Evolutionary conservation across 1,140 invertebrate genomes (phyloP), one percentile per base, ranked within the genome.

Genomic region (Temnothorax curvispinosus): DNA sequence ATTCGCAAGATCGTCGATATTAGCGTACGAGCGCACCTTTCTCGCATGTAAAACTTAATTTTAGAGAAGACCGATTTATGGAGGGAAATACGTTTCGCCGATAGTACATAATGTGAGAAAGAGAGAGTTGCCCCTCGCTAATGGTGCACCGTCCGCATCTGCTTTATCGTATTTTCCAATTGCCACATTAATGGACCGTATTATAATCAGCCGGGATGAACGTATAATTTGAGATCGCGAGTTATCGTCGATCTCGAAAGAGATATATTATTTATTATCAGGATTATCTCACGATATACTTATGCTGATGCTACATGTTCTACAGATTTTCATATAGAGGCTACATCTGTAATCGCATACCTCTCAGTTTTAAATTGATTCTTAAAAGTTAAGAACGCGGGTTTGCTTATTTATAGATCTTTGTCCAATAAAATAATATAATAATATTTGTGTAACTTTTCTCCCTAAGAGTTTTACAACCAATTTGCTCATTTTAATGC

Each of bases 81-180:
- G 11, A 41, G 21, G n/a, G 44, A 50, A 62, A 52, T 54, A 65
- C 27, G 38, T 85, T 38, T 67, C 54, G 54, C 58, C 32, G 54
- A 74, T 80, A 58, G 35, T 35, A 44, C 69, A 52, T 75, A 84
- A 84, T 87, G 87, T 88, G 62, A 88, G 87, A 88, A 88, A 88
- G 87, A 88, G 87, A 88, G 86, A 88, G 77, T 44, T 71, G 27
- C 27, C 64, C 65, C 41, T 32, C 58, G 78, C 78, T 81, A 81
- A 81, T 81, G 38, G 65, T 32, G 78, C 50, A 71, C 50, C 52
- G 47, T 81, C 50, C 21, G 32, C 76, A 50, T 78, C 76, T 78
- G 47, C 65, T 71, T 80, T 81, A 81, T 81, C 78, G 50, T 72
- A 81, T 81, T 72, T 81, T 81, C 47, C 77, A 81, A 71, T 71